Conservation (phyloP, 2,797 vertebrate genomes). For the Linurgus olivaceus region DNA sequence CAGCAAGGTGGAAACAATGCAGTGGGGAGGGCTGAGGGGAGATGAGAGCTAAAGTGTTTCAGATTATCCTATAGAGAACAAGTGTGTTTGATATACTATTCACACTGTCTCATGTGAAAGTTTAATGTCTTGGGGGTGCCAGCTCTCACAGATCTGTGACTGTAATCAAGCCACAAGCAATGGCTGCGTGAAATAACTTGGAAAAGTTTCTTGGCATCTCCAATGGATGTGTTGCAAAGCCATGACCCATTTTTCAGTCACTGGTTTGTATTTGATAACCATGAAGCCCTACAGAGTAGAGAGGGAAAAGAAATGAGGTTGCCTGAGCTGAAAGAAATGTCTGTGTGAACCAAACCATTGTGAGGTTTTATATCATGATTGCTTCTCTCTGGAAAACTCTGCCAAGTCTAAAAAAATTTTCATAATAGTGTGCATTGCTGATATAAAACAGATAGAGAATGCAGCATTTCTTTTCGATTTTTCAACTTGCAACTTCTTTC, state of each 20-base stretch:
- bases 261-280: background rate
- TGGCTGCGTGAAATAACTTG: background rate
- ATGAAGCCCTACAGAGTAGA: background rate
- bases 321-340: slow-evolving; percentile 22
- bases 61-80: background rate
- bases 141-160: background rate
- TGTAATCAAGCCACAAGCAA: slow-evolving; percentile 31
- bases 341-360: background rate
- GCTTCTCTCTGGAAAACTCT: slow-evolving; percentile 14
- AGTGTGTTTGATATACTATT: background rate
- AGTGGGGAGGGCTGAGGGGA: background rate
- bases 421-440: background rate
- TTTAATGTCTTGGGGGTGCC: background rate
- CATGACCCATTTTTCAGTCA: slow-evolving; percentile 29
- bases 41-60: background rate
- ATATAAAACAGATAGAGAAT: slow-evolving; percentile 4
- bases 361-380: slow-evolving; percentile 10
- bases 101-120: background rate
- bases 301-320: slow-evolving; percentile 5
- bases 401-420: slow-evolving; percentile 41
- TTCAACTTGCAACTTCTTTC: background rate
- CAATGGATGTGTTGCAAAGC: background rate
- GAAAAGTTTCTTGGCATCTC: slow-evolving; percentile 41
- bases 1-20: background rate
- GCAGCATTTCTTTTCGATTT: background rate